Percentiles rank a stretch among this genome's conserved stretches.
phyloP scores from a whole-genome alignment of 2,888 invertebrate genomes.

The Hyles lineata region DNA sequence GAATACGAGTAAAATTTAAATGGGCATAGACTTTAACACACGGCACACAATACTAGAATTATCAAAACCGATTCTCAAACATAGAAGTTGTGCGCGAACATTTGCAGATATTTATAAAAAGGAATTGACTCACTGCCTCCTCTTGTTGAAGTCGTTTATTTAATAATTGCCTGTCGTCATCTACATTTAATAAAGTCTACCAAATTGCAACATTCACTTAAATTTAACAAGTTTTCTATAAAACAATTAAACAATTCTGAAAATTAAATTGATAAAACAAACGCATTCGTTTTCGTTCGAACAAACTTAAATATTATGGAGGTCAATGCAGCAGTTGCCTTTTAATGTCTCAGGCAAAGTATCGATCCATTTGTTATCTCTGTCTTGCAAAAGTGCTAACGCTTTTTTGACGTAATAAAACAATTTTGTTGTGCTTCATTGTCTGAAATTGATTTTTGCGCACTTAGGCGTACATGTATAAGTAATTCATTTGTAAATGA shows the following conservation, averaged over 20 bases:
- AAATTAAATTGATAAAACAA: background rate
- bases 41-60: too few relatives aligned
- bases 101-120: too few relatives aligned
- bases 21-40: too few relatives aligned
- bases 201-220: too few relatives aligned
- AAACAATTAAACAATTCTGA: background rate
- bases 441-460: background rate
- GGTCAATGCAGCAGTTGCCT: slow-evolving; percentile 82
- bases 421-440: slow-evolving; percentile 22
- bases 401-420: slow-evolving; percentile 44
- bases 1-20: too few relatives aligned
- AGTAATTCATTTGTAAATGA: background rate
- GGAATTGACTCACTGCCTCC: too few relatives aligned
- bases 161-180: too few relatives aligned
- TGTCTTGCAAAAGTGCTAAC: slow-evolving; percentile 74
- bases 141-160: too few relatives aligned
- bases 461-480: background rate
- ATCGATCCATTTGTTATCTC: slow-evolving; percentile 81
- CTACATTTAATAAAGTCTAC: too few relatives aligned
- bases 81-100: too few relatives aligned
- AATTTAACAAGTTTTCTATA: too few relatives aligned
- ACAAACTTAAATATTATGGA: slow-evolving; percentile 44
- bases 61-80: too few relatives aligned
- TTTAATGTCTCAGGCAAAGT: slow-evolving; percentile 80
- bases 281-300: slow-evolving; percentile 13